Conservation (phyloP, 2,888 invertebrate species). For the Cantharis rustica region DNA sequence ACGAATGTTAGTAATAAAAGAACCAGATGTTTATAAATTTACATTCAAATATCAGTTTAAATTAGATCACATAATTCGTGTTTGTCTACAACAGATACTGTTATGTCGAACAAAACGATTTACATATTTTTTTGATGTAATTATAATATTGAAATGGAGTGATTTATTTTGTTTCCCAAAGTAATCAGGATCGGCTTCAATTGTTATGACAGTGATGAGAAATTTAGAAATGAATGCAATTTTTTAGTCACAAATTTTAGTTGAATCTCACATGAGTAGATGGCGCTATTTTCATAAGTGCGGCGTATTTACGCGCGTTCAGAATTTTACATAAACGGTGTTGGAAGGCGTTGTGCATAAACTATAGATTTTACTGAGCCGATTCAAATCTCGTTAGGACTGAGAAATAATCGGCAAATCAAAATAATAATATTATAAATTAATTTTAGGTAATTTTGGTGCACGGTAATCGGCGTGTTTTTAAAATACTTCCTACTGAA, state of each 20-base stretch:
- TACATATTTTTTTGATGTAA: neutral
- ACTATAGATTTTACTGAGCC: too few species aligned
- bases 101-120: neutral
- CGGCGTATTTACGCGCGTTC: too few species aligned
- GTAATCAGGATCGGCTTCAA: neutral
- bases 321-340: too few species aligned
- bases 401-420: neutral
- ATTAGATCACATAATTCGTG: neutral
- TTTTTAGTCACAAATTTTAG: too few species aligned
- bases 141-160: neutral
- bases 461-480: too few species aligned
- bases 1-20: neutral
- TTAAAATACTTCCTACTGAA: neutral
- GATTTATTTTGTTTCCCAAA: neutral
- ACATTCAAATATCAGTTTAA: neutral
- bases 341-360: too few species aligned
- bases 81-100: neutral
- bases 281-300: too few species aligned
- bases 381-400: neutral
- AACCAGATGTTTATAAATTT: neutral
- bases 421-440: neutral
- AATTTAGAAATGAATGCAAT: too few species aligned
- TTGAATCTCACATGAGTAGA: too few species aligned
- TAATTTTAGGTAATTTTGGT: neutral
- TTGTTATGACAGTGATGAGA: too few species aligned